Percentiles rank a stretch among this genome's conserved stretches.
phyloP scores from a whole-genome alignment of 2,113 vertebrate species.

The Charina bottae region DNA sequence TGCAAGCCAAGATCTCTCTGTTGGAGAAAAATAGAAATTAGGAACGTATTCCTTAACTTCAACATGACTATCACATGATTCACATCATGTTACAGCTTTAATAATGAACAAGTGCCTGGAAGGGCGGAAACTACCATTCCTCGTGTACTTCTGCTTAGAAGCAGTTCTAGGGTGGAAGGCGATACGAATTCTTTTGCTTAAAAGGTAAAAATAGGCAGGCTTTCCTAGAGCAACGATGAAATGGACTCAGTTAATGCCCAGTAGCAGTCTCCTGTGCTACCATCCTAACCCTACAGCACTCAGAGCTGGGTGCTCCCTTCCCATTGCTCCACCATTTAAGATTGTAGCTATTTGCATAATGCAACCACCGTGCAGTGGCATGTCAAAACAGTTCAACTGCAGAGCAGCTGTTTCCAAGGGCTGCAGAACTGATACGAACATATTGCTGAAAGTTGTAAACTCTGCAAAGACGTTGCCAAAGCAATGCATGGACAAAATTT shows the following conservation, averaged over 20 bases:
- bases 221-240: constrained; percentile 35
- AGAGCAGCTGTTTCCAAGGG: constrained; percentile 89
- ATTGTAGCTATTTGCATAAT: constrained; percentile 85
- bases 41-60: constrained; percentile 41
- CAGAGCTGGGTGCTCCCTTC: constrained; percentile 55
- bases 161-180: background rate
- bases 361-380: constrained; percentile 85
- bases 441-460: constrained; percentile 86
- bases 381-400: constrained; percentile 85
- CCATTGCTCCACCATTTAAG: constrained; percentile 78
- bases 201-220: constrained; percentile 47
- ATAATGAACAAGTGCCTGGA: constrained; percentile 36
- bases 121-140: constrained; percentile 38
- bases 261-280: constrained; percentile 22
- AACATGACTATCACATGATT: constrained; percentile 39
- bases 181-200: constrained; percentile 9
- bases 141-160: constrained; percentile 18
- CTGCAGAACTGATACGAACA: constrained; percentile 87
- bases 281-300: constrained; percentile 25
- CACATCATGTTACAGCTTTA: constrained; percentile 39
- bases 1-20: background rate
- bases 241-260: constrained; percentile 8
- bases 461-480: constrained; percentile 85
- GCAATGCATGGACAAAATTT: constrained; percentile 85
- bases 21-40: background rate